Percentiles rank a stretch among this genome's conserved stretches.
These are phyloP conservation scores for Eospalax fontanierii DNA, from an alignment of 2,797 vertebrate species.

Conservation along the genomic window DNA sequence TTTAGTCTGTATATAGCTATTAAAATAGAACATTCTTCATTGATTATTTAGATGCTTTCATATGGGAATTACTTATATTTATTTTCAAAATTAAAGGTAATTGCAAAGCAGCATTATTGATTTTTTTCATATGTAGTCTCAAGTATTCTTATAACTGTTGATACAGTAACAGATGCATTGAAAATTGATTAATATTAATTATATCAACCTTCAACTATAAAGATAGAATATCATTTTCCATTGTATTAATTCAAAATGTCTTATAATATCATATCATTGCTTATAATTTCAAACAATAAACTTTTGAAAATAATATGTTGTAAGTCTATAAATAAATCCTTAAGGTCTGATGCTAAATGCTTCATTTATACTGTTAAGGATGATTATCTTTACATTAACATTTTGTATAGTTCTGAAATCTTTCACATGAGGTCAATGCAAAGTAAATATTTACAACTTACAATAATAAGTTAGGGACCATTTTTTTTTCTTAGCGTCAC, in stretches of 20 bases:
- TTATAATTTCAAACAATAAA: conserved; percentile 51
- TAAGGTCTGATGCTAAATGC: background rate
- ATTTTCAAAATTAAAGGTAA: conserved; percentile 48
- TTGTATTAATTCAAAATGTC: conserved; percentile 63
- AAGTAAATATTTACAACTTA: conserved; percentile 28
- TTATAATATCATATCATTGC: conserved; percentile 37
- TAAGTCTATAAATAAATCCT: background rate
- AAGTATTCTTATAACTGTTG: conserved; percentile 52
- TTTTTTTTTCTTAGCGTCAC: conserved; percentile 1
- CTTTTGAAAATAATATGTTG: conserved; percentile 58
- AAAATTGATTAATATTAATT: conserved; percentile 53
- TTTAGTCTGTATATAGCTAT: background rate
- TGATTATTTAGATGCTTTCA: background rate
- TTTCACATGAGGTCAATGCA: conserved; percentile 1
- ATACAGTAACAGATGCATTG: background rate
- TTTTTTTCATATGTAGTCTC: background rate
- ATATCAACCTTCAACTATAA: conserved; percentile 63
- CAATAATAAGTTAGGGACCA: background rate
- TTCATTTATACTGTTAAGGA: background rate
- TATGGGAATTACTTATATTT: background rate
- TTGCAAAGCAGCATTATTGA: background rate
- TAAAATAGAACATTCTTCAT: background rate
- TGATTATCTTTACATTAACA: conserved; percentile 3
- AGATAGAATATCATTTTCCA: conserved; percentile 54
- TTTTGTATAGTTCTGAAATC: background rate